A percentile compares a stretch with the other conserved stretches of the same genome.
Evolutionary conservation across 2,888 invertebrate species (phyloP).

Genomic region (Morpho deidamia): DNA sequence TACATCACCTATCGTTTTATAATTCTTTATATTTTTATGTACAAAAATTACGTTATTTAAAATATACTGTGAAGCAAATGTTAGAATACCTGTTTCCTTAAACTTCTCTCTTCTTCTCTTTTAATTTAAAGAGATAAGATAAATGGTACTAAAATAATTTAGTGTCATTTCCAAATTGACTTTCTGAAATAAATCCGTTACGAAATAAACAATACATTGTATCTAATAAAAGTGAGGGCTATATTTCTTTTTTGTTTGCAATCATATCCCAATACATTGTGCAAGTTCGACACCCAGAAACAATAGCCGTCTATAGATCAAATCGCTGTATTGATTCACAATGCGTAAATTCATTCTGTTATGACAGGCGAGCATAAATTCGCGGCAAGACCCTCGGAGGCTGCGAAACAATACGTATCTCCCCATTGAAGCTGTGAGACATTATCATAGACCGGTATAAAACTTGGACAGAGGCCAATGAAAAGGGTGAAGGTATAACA

Average conservation of each 20-base stretch:
- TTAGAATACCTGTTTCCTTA: too few species aligned
- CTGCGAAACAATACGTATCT: constrained; percentile 68
- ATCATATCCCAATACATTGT: constrained; percentile 64
- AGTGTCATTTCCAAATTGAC: constrained; percentile 5
- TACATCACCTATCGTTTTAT: too few species aligned
- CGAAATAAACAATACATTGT: constrained; percentile 41
- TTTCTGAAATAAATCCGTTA: constrained; percentile 13
- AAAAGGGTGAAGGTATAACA: constrained; percentile 57
- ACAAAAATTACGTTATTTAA: too few species aligned
- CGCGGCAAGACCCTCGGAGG: constrained; percentile 68
- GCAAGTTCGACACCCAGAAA: constrained; percentile 68
- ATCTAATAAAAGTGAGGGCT: constrained; percentile 44
- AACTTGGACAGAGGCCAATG: constrained; percentile 58
- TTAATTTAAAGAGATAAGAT: too few species aligned
- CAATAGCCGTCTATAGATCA: constrained; percentile 66
- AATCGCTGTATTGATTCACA: constrained; percentile 75
- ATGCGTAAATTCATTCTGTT: constrained; percentile 76
- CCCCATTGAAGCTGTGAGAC: constrained; percentile 64
- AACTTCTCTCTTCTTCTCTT: too few species aligned
- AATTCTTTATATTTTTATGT: too few species aligned
- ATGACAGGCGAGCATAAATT: constrained; percentile 76
- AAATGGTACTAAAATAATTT: neutral
- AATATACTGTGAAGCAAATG: too few species aligned
- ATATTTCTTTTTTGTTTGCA: constrained; percentile 52
- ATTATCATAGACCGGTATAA: constrained; percentile 54